Evolutionary conservation across 2,888 invertebrate genomes (phyloP).

Genomic region (Coenonympha arcania): DNA sequence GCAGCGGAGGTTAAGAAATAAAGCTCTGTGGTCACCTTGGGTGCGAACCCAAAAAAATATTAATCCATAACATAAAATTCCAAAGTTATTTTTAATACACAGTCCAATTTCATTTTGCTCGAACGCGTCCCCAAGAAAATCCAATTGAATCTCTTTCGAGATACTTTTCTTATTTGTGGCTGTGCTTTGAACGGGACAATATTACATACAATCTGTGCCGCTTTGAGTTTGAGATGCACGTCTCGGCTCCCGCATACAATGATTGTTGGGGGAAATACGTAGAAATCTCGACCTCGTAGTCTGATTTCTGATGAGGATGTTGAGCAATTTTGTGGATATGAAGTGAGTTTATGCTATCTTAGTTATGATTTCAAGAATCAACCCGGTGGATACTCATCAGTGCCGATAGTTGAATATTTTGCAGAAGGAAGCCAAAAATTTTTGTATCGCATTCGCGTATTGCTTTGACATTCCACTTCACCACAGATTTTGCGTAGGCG

Average conservation of each 20-base stretch:
- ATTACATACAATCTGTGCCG: constrained; percentile 25
- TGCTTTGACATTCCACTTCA: no score
- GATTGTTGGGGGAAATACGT: constrained; percentile 13
- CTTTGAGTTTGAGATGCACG: constrained; percentile 22
- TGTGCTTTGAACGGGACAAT: constrained; percentile 27
- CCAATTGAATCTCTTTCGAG: constrained; percentile 18
- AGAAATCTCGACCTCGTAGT: constrained; percentile 9
- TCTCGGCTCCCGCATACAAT: constrained; percentile 9
- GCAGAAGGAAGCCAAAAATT: no score
- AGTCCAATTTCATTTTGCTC: constrained; percentile 11
- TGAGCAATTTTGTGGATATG: neutral
- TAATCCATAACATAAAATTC: no score
- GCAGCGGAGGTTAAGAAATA: no score
- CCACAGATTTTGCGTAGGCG: no score
- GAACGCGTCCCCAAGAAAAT: constrained; percentile 20
- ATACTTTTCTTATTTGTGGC: constrained; percentile 29
- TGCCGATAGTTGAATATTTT: no score
- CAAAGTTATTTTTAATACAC: constrained; percentile 2
- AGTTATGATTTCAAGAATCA: no score
- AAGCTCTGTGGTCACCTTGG: no score
- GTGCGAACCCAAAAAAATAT: no score
- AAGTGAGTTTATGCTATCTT: neutral
- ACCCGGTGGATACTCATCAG: no score
- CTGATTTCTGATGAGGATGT: neutral
- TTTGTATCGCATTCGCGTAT: no score